Evolutionary conservation across 1,140 invertebrate genomes (phyloP).

Genomic region (Aphaenogaster ashmeadi): DNA sequence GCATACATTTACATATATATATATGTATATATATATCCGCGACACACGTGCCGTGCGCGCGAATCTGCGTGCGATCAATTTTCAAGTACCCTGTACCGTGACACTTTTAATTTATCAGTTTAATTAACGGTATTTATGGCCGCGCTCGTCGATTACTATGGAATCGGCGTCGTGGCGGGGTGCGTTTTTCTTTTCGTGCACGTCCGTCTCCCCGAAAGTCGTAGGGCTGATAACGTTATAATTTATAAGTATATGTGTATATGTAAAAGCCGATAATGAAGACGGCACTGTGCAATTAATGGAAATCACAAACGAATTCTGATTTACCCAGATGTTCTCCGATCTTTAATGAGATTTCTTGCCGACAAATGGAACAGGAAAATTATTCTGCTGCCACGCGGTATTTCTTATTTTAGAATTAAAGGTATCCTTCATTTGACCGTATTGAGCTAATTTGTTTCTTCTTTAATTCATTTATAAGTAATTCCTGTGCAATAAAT

Average conservation of each 20-base stretch:
- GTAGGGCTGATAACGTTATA: neutral
- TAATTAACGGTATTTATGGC: constrained; percentile 59
- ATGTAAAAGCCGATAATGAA: constrained; percentile 14
- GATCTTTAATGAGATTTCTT: constrained; percentile 3
- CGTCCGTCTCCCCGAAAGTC: neutral
- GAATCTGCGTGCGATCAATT: constrained; percentile 54
- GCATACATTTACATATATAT: neutral
- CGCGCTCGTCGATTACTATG: constrained; percentile 47
- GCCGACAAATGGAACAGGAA: neutral
- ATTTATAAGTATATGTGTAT: neutral
- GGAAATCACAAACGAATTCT: neutral
- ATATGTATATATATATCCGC: neutral
- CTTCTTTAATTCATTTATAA: neutral
- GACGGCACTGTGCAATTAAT: neutral
- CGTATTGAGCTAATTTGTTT: neutral
- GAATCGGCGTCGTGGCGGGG: constrained; percentile 7
- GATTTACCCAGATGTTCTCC: neutral
- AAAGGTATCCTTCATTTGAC: neutral
- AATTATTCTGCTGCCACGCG: neutral
- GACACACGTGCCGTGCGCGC: neutral
- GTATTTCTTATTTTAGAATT: neutral
- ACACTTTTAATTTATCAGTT: constrained; percentile 71
- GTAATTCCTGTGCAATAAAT: neutral
- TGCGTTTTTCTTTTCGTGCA: neutral
- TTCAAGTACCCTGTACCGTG: constrained; percentile 47